Conservation (phyloP, 1,140 invertebrate genomes). For the Megalopta genalis region DNA sequence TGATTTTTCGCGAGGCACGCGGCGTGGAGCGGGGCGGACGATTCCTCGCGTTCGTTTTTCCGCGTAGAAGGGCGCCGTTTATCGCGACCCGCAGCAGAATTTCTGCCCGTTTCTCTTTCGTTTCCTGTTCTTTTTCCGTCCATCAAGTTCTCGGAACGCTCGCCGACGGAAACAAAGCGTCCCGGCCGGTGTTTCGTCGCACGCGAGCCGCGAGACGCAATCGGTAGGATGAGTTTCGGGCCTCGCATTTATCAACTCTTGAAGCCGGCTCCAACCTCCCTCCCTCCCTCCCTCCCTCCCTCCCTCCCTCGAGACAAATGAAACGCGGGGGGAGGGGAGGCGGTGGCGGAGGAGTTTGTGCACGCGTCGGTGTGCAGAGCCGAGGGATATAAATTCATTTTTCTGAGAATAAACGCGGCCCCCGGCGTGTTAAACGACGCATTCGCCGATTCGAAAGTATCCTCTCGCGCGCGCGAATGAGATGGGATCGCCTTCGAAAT, state of each 20-base stretch:
- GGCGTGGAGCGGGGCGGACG: no score
- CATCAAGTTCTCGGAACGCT: constrained; percentile 39
- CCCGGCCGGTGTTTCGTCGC: constrained; percentile 45
- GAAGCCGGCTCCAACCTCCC: constrained; percentile 29
- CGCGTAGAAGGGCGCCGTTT: constrained; percentile 1
- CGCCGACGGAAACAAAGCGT: constrained; percentile 56
- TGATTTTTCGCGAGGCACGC: neutral
- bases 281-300: constrained; percentile 26
- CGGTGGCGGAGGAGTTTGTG: neutral
- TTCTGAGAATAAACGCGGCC: constrained; percentile 34
- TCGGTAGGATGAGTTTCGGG: constrained; percentile 67
- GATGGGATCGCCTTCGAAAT: constrained; percentile 50
- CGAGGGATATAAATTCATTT: constrained; percentile 60
- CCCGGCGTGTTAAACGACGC: constrained; percentile 56
- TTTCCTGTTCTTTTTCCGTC: constrained; percentile 21
- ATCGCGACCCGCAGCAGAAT: constrained; percentile 21
- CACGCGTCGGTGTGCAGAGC: constrained; percentile 14
- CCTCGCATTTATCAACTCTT: constrained; percentile 69
- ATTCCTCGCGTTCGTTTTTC: neutral
- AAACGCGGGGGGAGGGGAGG: constrained; percentile 29
- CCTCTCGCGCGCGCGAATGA: neutral
- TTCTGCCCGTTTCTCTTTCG: constrained; percentile 22
- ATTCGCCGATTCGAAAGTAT: constrained; percentile 51
- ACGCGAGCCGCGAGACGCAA: constrained; percentile 56
- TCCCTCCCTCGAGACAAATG: constrained; percentile 60